These are phyloP conservation scores for Heliothis peltigera DNA, from an alignment of 2,888 invertebrate species.

Conservation along the genomic window DNA sequence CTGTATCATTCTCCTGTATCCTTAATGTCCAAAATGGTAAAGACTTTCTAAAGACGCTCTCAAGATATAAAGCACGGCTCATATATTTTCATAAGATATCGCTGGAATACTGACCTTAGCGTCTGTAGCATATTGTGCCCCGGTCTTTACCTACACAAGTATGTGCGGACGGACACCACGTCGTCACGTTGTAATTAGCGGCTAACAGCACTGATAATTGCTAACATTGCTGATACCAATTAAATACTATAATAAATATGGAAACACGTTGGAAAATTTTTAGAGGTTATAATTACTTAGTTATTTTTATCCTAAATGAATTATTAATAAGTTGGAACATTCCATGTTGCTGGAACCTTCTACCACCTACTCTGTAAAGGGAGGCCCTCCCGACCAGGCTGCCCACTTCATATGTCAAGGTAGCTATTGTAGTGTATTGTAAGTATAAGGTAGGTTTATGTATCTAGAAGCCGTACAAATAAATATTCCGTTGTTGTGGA, in stretches of 20 bases:
- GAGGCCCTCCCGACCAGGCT: too few species aligned
- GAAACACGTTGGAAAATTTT: constrained; percentile 7
- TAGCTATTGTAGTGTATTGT: not conserved
- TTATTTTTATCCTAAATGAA: not conserved
- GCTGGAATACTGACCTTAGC: not conserved
- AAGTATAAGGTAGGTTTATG: not conserved
- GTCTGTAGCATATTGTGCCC: not conserved
- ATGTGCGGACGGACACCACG: not conserved
- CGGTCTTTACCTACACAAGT: not conserved
- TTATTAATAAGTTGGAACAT: not conserved
- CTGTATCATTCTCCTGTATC: too few species aligned
- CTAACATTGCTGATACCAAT: constrained; percentile 15
- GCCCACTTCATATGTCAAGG: too few species aligned
- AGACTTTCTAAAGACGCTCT: too few species aligned
- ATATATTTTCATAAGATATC: too few species aligned
- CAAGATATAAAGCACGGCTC: too few species aligned
- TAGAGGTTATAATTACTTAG: not conserved
- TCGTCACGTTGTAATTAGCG: constrained; percentile 1
- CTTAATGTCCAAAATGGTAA: too few species aligned
- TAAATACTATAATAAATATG: constrained; percentile 17
- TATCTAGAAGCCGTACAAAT: not conserved
- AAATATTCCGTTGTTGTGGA: not conserved
- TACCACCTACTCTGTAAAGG: too few species aligned
- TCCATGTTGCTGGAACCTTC: too few species aligned
- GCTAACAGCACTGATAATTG: constrained; percentile 11